phyloP scores from a whole-genome alignment of 2,797 vertebrate genomes.

The Paguma larvata region DNA sequence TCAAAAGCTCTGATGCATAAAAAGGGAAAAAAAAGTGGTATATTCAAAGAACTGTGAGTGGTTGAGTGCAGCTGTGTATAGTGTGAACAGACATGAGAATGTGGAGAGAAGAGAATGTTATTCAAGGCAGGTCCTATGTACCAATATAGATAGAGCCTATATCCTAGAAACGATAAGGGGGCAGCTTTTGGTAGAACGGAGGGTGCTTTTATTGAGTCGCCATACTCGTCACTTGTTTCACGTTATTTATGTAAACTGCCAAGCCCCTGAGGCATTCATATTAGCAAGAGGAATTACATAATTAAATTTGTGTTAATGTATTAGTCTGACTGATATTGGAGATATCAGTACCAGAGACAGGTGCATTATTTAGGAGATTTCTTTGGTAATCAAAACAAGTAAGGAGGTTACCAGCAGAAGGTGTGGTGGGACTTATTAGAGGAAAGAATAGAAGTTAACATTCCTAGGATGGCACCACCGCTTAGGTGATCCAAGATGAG shows the following conservation, averaged over 20 bases:
- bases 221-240: neutral
- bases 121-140: neutral
- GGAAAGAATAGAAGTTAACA: neutral
- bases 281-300: neutral
- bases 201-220: neutral
- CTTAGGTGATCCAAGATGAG: neutral
- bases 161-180: neutral
- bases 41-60: neutral
- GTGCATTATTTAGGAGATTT: neutral
- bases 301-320: neutral
- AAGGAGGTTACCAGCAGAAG: neutral
- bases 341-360: neutral
- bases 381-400: neutral
- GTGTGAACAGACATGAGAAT: accelerated
- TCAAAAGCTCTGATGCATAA: neutral
- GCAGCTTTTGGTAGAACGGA: neutral
- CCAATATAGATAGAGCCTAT: neutral
- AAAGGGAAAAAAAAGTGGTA: neutral
- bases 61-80: neutral
- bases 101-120: neutral
- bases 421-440: neutral
- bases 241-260: neutral
- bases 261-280: neutral
- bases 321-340: neutral
- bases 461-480: neutral